Conservation (phyloP, 1,140 invertebrate genomes). For the Heterodera schachtii region DNA sequence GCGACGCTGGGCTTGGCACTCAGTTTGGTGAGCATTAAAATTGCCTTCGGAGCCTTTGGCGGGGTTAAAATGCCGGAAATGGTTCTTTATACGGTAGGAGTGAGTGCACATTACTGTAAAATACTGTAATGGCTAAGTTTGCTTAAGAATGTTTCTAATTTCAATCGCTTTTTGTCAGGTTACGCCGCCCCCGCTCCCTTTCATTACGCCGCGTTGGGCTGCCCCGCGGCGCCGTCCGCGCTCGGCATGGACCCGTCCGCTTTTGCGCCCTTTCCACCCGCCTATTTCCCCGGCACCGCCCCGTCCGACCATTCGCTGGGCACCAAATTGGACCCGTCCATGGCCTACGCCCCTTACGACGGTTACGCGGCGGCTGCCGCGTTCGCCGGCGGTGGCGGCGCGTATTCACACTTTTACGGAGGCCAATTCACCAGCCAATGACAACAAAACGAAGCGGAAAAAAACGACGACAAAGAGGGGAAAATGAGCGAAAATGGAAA, state of each 20-base stretch:
- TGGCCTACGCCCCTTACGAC: background rate
- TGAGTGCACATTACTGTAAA: too few species aligned
- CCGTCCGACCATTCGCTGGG: background rate
- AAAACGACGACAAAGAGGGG: background rate
- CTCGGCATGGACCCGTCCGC: constrained; percentile 1
- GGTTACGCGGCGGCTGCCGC: background rate
- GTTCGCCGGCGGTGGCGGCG: background rate
- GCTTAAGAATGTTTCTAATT: background rate
- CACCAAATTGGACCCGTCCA: constrained; percentile 1
- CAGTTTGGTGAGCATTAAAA: background rate
- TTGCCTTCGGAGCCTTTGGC: background rate
- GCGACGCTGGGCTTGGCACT: background rate
- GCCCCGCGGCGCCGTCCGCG: background rate
- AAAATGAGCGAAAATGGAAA: background rate
- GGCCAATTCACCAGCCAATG: background rate
- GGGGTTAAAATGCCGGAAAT: too few species aligned
- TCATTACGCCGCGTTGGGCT: background rate
- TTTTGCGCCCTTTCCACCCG: background rate
- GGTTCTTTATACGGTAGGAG: too few species aligned
- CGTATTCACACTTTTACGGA: background rate
- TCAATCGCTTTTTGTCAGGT: background rate
- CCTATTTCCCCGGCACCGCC: background rate
- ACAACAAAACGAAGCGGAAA: too few species aligned
- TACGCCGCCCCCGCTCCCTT: background rate
- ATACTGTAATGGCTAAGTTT: too few species aligned